A percentile compares a stretch with the other conserved stretches of the same genome.
phyloP scores from a whole-genome alignment of 2,888 invertebrate species.

The Apamea monoglypha region DNA sequence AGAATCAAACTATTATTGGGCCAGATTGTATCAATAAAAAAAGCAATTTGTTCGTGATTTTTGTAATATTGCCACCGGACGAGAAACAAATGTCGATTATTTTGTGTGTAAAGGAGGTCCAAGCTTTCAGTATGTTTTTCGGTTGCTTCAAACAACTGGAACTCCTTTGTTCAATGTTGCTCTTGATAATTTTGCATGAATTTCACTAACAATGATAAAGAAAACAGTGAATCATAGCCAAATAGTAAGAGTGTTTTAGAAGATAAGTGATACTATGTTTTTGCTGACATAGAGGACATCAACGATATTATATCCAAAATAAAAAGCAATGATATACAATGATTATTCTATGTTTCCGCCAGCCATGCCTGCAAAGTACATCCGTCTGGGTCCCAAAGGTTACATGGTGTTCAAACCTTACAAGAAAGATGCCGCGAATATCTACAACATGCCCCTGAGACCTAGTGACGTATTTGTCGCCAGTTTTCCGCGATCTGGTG shows the following conservation, averaged over 20 bases:
- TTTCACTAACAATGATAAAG: too few species aligned
- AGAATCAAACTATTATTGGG: too few species aligned
- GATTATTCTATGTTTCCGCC: neutral
- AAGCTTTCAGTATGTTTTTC: too few species aligned
- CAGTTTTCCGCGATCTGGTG: conserved; percentile 93
- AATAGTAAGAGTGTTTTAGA: neutral
- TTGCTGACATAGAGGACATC: neutral
- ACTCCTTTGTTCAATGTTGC: too few species aligned
- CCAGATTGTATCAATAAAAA: too few species aligned
- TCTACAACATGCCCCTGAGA: conserved; percentile 91
- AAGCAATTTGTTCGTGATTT: too few species aligned
- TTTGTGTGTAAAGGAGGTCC: too few species aligned
- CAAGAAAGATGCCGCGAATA: conserved; percentile 86
- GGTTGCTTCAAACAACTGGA: too few species aligned
- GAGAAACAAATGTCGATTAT: too few species aligned
- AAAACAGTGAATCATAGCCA: too few species aligned
- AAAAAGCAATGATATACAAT: neutral
- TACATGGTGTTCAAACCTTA: conserved; percentile 58
- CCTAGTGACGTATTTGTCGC: conserved; percentile 92
- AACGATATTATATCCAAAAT: neutral
- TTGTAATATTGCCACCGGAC: too few species aligned
- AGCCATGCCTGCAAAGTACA: conserved; percentile 10
- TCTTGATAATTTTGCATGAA: too few species aligned
- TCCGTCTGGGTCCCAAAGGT: conserved; percentile 52
- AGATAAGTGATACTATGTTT: neutral